A percentile compares a stretch with the other conserved stretches of the same genome.
These are phyloP conservation scores for Erpetoichthys calabaricus DNA, from an alignment of 2,797 vertebrate genomes.

Conservation along the genomic window DNA sequence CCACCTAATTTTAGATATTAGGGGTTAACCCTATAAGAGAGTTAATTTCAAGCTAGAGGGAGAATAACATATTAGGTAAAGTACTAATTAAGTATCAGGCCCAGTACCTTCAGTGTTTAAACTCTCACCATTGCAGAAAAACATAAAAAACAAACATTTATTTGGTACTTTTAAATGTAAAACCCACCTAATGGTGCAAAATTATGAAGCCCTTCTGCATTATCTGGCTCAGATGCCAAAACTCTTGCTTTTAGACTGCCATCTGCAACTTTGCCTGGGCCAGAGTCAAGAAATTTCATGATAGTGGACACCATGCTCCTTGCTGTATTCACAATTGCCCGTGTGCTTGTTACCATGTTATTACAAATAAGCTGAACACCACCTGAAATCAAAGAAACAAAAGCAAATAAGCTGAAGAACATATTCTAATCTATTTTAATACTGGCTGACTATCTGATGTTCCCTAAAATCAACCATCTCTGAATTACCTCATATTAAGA, in stretches of 20 bases:
- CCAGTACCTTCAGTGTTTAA: no score
- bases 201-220: conserved; percentile 95
- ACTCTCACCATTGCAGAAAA: no score
- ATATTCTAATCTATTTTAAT: background rate
- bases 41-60: no score
- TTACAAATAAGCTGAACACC: conserved; percentile 97
- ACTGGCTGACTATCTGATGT: background rate
- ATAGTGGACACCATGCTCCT: conserved; percentile 98
- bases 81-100: no score
- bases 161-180: background rate
- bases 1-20: no score
- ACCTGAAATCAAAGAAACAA: conserved; percentile 41
- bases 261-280: conserved; percentile 79
- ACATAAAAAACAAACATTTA: no score
- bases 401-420: background rate
- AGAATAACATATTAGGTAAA: no score
- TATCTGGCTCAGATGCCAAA: conserved; percentile 90
- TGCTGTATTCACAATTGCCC: conserved; percentile 95
- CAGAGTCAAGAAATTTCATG: conserved; percentile 96
- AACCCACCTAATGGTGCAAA: conserved; percentile 83
- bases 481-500: no score
- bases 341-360: conserved; percentile 98
- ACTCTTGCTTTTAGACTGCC: conserved; percentile 87
- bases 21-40: no score
- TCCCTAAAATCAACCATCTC: no score